Evolutionary conservation across 2,888 invertebrate genomes (phyloP).

Genomic region (Drosophila mimetica): DNA sequence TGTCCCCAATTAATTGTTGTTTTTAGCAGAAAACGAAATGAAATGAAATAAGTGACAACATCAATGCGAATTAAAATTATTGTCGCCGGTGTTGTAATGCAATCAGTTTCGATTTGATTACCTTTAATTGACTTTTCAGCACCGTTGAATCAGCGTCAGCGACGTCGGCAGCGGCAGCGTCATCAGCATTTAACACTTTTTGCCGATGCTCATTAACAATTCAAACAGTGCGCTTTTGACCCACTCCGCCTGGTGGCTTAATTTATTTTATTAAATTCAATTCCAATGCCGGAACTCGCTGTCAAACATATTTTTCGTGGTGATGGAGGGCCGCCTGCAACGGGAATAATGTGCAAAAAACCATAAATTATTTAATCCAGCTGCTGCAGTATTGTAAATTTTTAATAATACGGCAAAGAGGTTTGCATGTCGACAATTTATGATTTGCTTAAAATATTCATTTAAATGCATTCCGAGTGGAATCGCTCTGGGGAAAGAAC

Average conservation of each 20-base stretch:
- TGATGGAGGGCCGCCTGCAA: conserved; percentile 60
- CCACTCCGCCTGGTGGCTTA: conserved; percentile 28
- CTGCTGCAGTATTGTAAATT: conserved; percentile 56
- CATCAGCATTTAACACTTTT: conserved; percentile 71
- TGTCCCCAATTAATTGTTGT: conserved; percentile 53
- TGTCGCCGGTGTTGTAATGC: conserved; percentile 59
- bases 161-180: conserved; percentile 37
- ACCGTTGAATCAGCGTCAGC: conserved; percentile 51
- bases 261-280: conserved; percentile 60
- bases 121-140: conserved; percentile 81
- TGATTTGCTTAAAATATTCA: conserved; percentile 65
- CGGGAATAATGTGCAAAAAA: conserved; percentile 48
- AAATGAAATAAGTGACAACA: conserved; percentile 39
- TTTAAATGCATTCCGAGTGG: conserved; percentile 30
- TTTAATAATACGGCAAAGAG: conserved; percentile 64
- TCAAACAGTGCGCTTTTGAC: conserved; percentile 50
- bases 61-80: conserved; percentile 59
- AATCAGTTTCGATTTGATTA: conserved; percentile 75
- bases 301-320: conserved; percentile 77
- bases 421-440: conserved; percentile 63
- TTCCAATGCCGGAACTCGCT: conserved; percentile 69
- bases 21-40: conserved; percentile 55
- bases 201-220: conserved; percentile 66
- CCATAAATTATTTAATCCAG: conserved; percentile 57
- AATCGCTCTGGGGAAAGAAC: background rate